Conservation (phyloP, 2,888 invertebrate species). For the Carabus problematicus region DNA sequence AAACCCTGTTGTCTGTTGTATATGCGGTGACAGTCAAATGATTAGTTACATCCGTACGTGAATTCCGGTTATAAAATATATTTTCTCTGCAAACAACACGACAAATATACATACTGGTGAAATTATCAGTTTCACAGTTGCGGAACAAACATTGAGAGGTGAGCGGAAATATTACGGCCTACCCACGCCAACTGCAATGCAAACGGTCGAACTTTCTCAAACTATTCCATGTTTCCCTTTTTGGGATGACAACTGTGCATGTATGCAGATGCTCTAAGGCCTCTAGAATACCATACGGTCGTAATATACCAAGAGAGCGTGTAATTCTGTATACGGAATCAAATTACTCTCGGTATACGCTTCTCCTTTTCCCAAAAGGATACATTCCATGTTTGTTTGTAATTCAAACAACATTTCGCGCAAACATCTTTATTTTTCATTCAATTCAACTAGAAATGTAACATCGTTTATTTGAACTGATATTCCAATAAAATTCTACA, state of each 20-base stretch:
- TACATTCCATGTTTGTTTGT: too few relatives aligned
- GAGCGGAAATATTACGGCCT: conserved; percentile 23
- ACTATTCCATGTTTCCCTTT: conserved; percentile 27
- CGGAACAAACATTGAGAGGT: conserved; percentile 30
- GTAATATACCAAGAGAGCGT: too few relatives aligned
- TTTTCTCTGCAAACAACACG: conserved; percentile 14
- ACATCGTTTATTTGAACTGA: too few relatives aligned
- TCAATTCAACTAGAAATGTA: too few relatives aligned
- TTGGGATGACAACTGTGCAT: conserved; percentile 11
- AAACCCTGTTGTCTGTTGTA: conserved; percentile 20
- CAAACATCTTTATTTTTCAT: too few relatives aligned
- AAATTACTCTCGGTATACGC: too few relatives aligned
- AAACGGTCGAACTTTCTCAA: conserved; percentile 12
- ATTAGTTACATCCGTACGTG: conserved; percentile 34
- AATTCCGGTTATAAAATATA: conserved; percentile 33
- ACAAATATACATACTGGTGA: conserved; percentile 19
- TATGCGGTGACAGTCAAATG: conserved; percentile 30
- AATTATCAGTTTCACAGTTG: conserved; percentile 25
- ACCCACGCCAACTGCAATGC: background rate
- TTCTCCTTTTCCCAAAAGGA: too few relatives aligned
- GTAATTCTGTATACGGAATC: too few relatives aligned
- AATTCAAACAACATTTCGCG: too few relatives aligned
- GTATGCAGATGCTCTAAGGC: too few relatives aligned
- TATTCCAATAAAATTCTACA: too few relatives aligned
- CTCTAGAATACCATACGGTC: too few relatives aligned